These are phyloP conservation scores for Anguilla marmorata DNA, from an alignment of 2,797 vertebrate genomes.

Conservation along the genomic window DNA sequence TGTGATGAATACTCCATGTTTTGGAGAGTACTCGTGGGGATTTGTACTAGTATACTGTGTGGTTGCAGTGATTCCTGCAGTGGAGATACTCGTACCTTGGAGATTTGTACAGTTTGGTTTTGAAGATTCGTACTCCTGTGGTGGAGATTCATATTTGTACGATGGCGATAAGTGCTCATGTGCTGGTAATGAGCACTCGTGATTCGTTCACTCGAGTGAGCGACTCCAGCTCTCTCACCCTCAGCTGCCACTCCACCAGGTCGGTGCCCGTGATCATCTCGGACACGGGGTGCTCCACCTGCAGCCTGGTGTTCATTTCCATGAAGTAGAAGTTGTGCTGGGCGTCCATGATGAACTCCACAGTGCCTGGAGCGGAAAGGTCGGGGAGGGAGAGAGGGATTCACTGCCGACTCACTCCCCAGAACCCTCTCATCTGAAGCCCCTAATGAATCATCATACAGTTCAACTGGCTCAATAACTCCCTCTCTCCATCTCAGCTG, in stretches of 20 bases:
- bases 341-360: slow-evolving; percentile 97
- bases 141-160: neutral
- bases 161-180: neutral
- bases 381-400: neutral
- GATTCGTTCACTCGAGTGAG: neutral
- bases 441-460: neutral
- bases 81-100: neutral
- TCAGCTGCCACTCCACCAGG: slow-evolving; percentile 96
- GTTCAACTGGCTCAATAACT: neutral
- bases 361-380: slow-evolving; percentile 72
- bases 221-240: slow-evolving; percentile 67
- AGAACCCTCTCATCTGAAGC: neutral
- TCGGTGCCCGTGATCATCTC: slow-evolving; percentile 98
- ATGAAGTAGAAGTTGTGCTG: slow-evolving; percentile 97
- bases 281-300: slow-evolving; percentile 94
- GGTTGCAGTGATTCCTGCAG: too few species aligned
- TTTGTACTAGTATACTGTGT: too few species aligned
- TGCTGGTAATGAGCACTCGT: neutral
- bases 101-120: neutral
- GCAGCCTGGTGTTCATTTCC: slow-evolving; percentile 98
- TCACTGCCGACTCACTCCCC: neutral
- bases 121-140: neutral
- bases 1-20: neutral
- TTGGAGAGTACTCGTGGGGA: neutral
- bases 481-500: neutral